phyloP scores from a whole-genome alignment of 35 echinoderm and acorn worm genomes.

The Anneissia japonica region DNA sequence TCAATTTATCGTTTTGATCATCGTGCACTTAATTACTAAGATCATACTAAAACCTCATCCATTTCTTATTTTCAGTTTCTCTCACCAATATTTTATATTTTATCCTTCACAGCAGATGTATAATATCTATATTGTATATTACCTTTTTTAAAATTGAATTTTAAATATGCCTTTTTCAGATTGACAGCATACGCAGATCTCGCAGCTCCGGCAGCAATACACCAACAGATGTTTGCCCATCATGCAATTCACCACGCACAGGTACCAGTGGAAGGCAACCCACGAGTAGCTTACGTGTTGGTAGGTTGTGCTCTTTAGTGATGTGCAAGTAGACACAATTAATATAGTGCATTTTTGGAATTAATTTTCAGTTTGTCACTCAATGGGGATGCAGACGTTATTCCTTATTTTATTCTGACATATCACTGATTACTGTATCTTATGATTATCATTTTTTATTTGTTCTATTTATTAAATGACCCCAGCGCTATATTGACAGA shows the following conservation, averaged over 20 bases:
- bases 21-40: not conserved
- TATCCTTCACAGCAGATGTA: not conserved
- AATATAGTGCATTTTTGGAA: too few species aligned
- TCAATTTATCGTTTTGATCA: not conserved
- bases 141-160: too few species aligned
- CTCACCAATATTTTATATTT: not conserved
- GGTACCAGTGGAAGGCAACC: conserved; percentile 68
- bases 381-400: too few species aligned
- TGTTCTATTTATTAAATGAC: too few species aligned
- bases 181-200: conserved; percentile 76
- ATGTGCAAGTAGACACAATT: too few species aligned
- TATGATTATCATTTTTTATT: too few species aligned
- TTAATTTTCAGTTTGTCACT: too few species aligned
- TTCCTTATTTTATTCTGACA: too few species aligned
- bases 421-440: too few species aligned
- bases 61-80: not conserved
- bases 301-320: conserved; percentile 41
- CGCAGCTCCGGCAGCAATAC: conserved; percentile 51
- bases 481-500: too few species aligned
- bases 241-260: conserved; percentile 82
- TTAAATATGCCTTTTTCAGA: conserved; percentile 29
- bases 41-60: not conserved
- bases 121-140: too few species aligned
- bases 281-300: conserved; percentile 80
- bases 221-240: conserved; percentile 71